Evolutionary conservation across 2,888 invertebrate genomes (phyloP), one percentile per base, ranked within the genome.

Genomic region (Dermolepida albohirtum): DNA sequence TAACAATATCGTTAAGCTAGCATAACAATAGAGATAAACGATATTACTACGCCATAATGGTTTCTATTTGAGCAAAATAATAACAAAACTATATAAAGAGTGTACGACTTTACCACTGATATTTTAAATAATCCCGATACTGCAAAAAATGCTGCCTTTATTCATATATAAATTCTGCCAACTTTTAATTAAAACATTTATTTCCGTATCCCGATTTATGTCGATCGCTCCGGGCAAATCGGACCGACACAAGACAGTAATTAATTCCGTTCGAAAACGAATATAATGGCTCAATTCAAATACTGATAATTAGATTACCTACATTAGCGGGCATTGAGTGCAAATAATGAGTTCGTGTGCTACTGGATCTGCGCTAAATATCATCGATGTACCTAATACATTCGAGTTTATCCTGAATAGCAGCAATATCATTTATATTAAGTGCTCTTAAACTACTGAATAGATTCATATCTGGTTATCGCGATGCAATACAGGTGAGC

Each of bases 401-500:
- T 27, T 44, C 44, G 27, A 57, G 44, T 57, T 57, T 8, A 44
- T 12, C 57, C 8, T 14, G 44, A 44, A 57, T 57, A 44, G 43
- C 27, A 29, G 52, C 14, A 44, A 57, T 57, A 57, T 44, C 57
- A 41, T 57, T 57, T 43, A 57, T 43, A 44, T 27, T 27, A 57
- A 57, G 57, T 57, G 57, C 44, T 57, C 44, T 57, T 44, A 57
- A 57, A 57, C 43, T 57, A 57, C 27, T 57, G 57, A 57, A 57
- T 43, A 27, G 27, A 12, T 41, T 43, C 57, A 44, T 43, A 14
- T 29, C 41, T 14, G 43, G 57, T 44, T 14, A 17, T 11, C 1
- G 16, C 39, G 54, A 17, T 14, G 14, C 8, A 40, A 17, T 39
- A 16, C 16, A 17, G 40, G 22, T 22, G 54, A 17, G 54, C 40